phyloP scores from a whole-genome alignment of 2,113 vertebrate species.

The Esox niger region DNA sequence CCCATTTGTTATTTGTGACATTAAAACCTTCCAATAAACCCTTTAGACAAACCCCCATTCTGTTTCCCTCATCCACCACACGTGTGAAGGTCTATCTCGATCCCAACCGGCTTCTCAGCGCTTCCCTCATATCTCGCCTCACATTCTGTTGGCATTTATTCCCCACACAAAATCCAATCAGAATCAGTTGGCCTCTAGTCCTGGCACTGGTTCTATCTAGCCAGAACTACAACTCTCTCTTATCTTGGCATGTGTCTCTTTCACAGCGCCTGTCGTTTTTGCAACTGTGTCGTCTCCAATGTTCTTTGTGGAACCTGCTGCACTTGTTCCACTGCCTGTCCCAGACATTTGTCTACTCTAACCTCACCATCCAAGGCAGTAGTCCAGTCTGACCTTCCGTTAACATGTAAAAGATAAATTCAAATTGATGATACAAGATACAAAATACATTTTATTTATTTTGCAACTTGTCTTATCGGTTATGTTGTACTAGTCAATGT shows the following conservation, averaged over 20 bases:
- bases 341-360: too few relatives aligned
- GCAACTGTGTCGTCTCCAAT: not conserved
- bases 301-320: constrained; percentile 28
- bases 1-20: too few relatives aligned
- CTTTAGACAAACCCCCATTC: too few relatives aligned
- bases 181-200: constrained; percentile 27
- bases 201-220: constrained; percentile 34
- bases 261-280: constrained; percentile 18
- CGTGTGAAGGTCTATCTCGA: constrained; percentile 1
- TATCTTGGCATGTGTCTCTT: constrained; percentile 31
- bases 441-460: too few relatives aligned
- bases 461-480: too few relatives aligned
- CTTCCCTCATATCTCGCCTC: constrained; percentile 20
- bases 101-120: not conserved
- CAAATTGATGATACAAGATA: too few relatives aligned
- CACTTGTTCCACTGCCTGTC: not conserved
- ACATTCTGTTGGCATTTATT: constrained; percentile 35
- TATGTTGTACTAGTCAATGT: too few relatives aligned
- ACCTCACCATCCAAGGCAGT: too few relatives aligned
- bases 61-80: too few relatives aligned
- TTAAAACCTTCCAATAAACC: too few relatives aligned
- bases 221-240: constrained; percentile 12
- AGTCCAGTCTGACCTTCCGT: too few relatives aligned
- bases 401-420: too few relatives aligned
- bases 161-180: constrained; percentile 38